Evolutionary conservation across 2,797 vertebrate species (phyloP).

Genomic region (Chaunax sp.): DNA sequence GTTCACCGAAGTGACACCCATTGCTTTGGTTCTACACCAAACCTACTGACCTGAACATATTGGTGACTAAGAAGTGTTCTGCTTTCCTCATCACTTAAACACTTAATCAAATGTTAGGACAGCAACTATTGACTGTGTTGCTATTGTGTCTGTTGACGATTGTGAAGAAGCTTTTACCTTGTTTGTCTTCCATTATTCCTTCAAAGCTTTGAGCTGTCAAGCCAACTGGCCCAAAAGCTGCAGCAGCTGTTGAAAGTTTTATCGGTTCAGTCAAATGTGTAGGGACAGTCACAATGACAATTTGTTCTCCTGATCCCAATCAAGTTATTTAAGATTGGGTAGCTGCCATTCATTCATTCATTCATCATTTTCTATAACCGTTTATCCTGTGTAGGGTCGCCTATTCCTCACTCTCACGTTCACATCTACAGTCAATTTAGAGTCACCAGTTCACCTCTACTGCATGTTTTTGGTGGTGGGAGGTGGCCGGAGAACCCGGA

Average conservation of each 20-base stretch:
- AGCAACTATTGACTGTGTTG: not conserved
- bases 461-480: too few relatives aligned
- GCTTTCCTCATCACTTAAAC: conserved; percentile 6
- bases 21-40: conserved; percentile 45
- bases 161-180: not conserved
- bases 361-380: too few relatives aligned
- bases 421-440: too few relatives aligned
- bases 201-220: not conserved
- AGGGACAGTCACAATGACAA: too few relatives aligned
- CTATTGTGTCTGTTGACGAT: not conserved
- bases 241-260: not conserved
- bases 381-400: too few relatives aligned
- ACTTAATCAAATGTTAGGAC: conserved; percentile 35
- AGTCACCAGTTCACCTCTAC: too few relatives aligned
- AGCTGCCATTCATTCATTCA: too few relatives aligned
- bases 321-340: too few relatives aligned
- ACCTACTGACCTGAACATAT: conserved; percentile 35
- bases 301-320: not conserved
- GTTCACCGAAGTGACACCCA: conserved; percentile 55
- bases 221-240: too few relatives aligned
- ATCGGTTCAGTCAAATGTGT: not conserved
- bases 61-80: not conserved
- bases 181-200: not conserved
- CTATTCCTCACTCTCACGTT: too few relatives aligned
- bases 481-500: too few relatives aligned